phyloP scores from a whole-genome alignment of 2,888 invertebrate species.

The Cerastis rubricosa region DNA sequence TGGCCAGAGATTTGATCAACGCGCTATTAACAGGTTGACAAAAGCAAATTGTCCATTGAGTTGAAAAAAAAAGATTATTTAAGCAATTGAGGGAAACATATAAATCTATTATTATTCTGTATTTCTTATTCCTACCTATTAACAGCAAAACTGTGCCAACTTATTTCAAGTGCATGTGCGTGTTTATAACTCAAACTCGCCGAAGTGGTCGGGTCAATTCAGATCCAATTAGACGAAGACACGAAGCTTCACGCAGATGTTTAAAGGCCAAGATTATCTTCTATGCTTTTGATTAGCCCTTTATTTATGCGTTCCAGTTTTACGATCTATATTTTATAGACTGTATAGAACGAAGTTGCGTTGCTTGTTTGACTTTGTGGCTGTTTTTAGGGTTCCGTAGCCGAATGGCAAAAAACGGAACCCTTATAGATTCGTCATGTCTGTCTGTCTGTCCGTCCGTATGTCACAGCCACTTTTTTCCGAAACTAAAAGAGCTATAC shows the following conservation, averaged over 20 bases:
- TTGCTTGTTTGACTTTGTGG: not conserved
- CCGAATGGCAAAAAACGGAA: no score
- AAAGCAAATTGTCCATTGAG: not conserved
- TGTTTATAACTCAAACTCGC: conserved; percentile 27
- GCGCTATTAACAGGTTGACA: not conserved
- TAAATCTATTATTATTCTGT: not conserved
- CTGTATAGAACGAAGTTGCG: not conserved
- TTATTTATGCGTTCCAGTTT: not conserved
- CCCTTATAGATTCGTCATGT: no score
- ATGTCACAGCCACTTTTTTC: no score
- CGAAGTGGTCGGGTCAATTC: conserved; percentile 18
- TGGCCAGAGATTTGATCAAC: no score
- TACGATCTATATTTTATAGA: not conserved
- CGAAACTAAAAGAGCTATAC: no score
- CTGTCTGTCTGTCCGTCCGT: no score
- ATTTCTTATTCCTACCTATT: not conserved
- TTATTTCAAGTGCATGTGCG: not conserved
- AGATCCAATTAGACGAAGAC: conserved; percentile 37
- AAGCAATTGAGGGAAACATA: not conserved
- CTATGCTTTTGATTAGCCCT: conserved; percentile 24
- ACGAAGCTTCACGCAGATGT: conserved; percentile 31
- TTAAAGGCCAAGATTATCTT: conserved; percentile 47
- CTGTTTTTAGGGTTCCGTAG: no score
- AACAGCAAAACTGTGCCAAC: conserved; percentile 9
- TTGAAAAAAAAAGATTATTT: not conserved